phyloP scores from a whole-genome alignment of 2,113 vertebrate species.

The Phyllostomus discolor region DNA sequence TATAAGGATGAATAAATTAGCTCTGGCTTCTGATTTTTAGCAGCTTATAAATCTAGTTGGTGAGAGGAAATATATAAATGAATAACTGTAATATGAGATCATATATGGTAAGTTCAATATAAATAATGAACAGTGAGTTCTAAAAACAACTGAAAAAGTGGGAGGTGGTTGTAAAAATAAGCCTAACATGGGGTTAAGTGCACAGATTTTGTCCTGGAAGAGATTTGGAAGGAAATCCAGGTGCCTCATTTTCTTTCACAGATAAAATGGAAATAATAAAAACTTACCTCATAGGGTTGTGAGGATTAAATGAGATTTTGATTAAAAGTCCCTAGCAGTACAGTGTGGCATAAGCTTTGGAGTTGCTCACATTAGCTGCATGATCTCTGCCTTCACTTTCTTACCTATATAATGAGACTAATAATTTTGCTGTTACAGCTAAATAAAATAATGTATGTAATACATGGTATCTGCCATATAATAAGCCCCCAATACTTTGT shows the following conservation, averaged over 20 bases:
- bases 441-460: not conserved
- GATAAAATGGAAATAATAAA: not conserved
- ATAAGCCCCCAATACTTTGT: not conserved
- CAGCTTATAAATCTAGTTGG: not conserved
- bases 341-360: not conserved
- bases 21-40: constrained; percentile 20
- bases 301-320: not conserved
- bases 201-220: not conserved
- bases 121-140: not conserved
- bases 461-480: not conserved
- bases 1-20: not conserved
- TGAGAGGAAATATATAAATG: not conserved
- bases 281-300: not conserved
- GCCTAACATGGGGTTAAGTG: not conserved
- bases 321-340: not conserved
- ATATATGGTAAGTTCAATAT: not conserved
- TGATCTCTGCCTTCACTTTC: not conserved
- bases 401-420: not conserved
- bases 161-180: not conserved
- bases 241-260: not conserved
- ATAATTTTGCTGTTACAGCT: not conserved
- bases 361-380: not conserved
- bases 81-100: not conserved
- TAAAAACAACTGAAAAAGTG: not conserved
- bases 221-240: not conserved